Percentiles rank a stretch among this genome's conserved stretches.
These are phyloP conservation scores for Brenthis daphne DNA, from an alignment of 2,888 invertebrate genomes.

Conservation along the genomic window DNA sequence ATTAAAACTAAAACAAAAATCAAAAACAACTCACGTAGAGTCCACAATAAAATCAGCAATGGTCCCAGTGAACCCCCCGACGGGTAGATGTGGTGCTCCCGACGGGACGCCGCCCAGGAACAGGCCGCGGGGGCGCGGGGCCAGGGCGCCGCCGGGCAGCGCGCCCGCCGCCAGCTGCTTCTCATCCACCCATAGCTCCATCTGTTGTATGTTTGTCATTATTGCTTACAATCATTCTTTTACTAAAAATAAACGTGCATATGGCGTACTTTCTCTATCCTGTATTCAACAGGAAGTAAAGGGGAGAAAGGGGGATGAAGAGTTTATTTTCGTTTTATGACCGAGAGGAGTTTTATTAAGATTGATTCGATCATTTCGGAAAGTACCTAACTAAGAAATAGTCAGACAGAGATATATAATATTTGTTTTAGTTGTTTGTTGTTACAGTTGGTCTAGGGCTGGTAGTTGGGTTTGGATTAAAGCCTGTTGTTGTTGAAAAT, in stretches of 20 bases:
- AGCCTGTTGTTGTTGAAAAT: too few relatives aligned
- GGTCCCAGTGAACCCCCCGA: conserved; percentile 86
- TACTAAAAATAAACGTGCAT: not conserved
- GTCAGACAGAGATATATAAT: too few relatives aligned
- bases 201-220: conserved; percentile 46
- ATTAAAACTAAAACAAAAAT: not conserved
- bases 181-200: conserved; percentile 90
- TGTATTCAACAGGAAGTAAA: too few relatives aligned
- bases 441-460: too few relatives aligned
- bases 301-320: too few relatives aligned
- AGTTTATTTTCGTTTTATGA: too few relatives aligned
- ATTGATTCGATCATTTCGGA: too few relatives aligned
- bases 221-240: not conserved
- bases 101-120: conserved; percentile 89
- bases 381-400: too few relatives aligned
- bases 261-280: not conserved
- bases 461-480: too few relatives aligned
- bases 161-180: conserved; percentile 81
- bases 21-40: conserved; percentile 82
- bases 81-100: conserved; percentile 77
- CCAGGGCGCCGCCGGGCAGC: conserved; percentile 80
- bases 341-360: too few relatives aligned
- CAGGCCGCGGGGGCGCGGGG: conserved; percentile 82
- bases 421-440: too few relatives aligned
- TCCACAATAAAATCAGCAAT: conserved; percentile 93